Conservation (phyloP, 2,113 vertebrate species). For the Eonycteris spelaea region DNA sequence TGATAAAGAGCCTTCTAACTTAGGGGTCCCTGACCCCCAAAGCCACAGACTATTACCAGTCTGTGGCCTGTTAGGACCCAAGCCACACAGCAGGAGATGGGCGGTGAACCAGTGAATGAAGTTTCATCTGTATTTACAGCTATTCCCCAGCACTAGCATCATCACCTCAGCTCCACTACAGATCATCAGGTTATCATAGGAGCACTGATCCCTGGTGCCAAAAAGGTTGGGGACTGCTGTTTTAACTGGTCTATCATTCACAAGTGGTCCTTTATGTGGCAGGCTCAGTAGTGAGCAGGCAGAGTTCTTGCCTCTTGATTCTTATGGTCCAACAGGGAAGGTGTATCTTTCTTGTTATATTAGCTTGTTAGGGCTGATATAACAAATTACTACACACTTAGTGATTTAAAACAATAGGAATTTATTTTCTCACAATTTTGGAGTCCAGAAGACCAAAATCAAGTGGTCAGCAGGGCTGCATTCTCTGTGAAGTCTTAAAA, state of each 20-base stretch:
- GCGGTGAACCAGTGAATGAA: too few species aligned
- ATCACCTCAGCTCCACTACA: too few species aligned
- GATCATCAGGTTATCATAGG: too few species aligned
- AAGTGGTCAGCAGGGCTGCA: not conserved
- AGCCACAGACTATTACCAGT: too few species aligned
- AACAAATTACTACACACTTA: not conserved
- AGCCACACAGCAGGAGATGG: too few species aligned
- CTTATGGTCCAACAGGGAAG: not conserved
- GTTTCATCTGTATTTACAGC: too few species aligned
- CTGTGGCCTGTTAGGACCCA: too few species aligned
- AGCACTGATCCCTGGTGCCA: too few species aligned
- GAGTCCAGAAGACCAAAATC: not conserved
- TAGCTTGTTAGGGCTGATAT: not conserved
- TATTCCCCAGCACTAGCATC: too few species aligned
- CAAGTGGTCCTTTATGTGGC: not conserved
- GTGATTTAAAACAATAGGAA: not conserved
- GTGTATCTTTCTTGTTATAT: not conserved
- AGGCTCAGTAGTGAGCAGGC: not conserved
- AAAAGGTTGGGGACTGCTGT: too few species aligned
- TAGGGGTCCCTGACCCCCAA: too few species aligned
- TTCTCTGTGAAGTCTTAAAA: not conserved
- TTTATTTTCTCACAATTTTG: not conserved
- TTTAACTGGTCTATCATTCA: not conserved
- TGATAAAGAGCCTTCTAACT: not conserved
- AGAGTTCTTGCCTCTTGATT: not conserved